Base-by-base conservation (phyloP, 2,797 vertebrate species). In the Pelochelys cantorii region DNA sequence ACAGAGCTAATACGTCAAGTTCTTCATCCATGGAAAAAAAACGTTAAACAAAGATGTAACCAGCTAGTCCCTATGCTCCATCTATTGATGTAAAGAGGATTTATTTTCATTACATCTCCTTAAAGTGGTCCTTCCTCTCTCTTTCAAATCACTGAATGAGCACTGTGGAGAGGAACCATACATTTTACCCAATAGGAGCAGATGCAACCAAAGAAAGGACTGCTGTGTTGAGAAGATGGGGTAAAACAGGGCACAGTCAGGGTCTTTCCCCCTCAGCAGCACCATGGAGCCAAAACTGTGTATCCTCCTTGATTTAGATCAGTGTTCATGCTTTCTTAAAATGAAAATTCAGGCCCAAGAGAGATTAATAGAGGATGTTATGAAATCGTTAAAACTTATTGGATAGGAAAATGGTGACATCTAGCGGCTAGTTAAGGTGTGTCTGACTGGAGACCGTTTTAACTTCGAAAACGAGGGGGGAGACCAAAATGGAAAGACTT, bases 381-480 rank as follows among this genome's bases (percentile, higher is more conserved):
- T 57, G 34, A 29, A 56, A 34, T 62, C 10, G 22, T 37, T 34
- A 10, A 27, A 13, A 42, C 7, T 18, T 27, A 10, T 9, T 27
- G 11, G 0, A 2, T 57, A n/a, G 52, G 6, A 1, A 84, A 53
- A 71, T 14, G 65, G 79, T 84, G 96, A 34, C 96, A 86, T 55
- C 95, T 94, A 87, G 94, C 85, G 95, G 95, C 78, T 65, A 34
- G 11, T 7, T 8, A 4, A 74, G 12, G 22, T 13, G 37, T 48
- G 18, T 31, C 17, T 65, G 31, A 34, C 9, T 34, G 31, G n/a
- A 65, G 62, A n/a, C 62, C 17, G 31, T n/a, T 65, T 65, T n/a
- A 65, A 54, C 53, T 54, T 11, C 53, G 53, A 54, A 54, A 54
- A 54, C 11, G 53, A 54, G 18, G n/a, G 65, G 8, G n/a, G n/a